Conservation (phyloP, 2,888 invertebrate species). For the Clitarchus hookeri region DNA sequence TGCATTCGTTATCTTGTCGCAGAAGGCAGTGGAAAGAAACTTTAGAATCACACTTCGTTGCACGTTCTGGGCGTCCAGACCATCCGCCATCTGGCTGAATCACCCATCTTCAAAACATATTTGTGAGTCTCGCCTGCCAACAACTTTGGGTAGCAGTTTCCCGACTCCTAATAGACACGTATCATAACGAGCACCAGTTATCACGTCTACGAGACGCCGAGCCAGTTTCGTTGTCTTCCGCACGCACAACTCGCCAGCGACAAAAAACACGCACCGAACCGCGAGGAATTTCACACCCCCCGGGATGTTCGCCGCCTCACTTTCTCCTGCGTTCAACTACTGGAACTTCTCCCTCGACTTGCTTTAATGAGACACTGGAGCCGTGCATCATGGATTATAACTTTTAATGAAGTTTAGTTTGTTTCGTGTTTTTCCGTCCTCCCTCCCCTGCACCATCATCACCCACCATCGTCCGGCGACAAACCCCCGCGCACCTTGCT, state of each 20-base stretch:
- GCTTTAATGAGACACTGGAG: not conserved
- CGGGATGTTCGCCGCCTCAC: not conserved
- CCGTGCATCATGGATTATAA: constrained; percentile 3
- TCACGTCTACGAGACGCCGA: no score
- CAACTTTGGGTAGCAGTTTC: no score
- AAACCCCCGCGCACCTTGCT: not conserved
- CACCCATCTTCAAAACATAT: no score
- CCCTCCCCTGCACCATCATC: not conserved
- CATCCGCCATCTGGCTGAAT: no score
- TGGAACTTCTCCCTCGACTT: not conserved
- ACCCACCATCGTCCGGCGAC: no score
- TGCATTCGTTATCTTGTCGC: no score
- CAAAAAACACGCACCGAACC: not conserved
- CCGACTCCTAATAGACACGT: no score
- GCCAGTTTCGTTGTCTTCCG: not conserved
- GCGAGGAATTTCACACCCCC: not conserved
- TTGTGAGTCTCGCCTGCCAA: no score
- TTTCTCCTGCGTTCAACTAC: not conserved
- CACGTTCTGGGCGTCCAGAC: no score
- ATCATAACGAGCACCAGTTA: no score
- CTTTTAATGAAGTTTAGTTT: constrained; percentile 14
- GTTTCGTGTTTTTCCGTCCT: not conserved
- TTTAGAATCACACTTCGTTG: no score
- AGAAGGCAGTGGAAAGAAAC: no score
- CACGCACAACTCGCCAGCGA: not conserved